These are phyloP conservation scores for Vultur gryphus DNA, from an alignment of 2,797 vertebrate species.

Conservation along the genomic window DNA sequence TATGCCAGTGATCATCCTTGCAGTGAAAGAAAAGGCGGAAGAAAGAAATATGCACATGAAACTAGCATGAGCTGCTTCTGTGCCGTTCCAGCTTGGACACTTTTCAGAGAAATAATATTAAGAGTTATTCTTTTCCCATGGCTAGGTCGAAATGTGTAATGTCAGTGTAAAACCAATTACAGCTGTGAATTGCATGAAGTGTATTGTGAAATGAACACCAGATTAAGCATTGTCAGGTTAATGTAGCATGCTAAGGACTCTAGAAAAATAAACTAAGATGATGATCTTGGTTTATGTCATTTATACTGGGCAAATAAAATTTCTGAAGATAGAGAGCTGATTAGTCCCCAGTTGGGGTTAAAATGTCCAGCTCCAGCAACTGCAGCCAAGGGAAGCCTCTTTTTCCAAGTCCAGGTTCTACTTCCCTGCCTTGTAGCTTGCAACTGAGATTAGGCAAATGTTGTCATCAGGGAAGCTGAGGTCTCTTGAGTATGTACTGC, in stretches of 20 bases:
- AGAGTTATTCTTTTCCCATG: constrained; percentile 70
- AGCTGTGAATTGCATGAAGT: constrained; percentile 90
- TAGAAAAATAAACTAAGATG: constrained; percentile 89
- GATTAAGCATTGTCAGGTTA: constrained; percentile 85
- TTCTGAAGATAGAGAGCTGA: constrained; percentile 34
- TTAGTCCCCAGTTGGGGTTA: neutral
- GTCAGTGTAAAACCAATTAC: constrained; percentile 76
- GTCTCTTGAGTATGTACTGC: neutral
- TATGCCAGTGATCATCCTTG: constrained; percentile 4
- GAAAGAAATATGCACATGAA: constrained; percentile 17
- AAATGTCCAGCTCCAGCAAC: neutral
- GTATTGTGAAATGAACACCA: constrained; percentile 84
- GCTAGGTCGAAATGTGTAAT: constrained; percentile 71
- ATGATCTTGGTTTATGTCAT: constrained; percentile 75
- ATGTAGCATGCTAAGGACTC: constrained; percentile 90
- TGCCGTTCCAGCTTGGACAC: constrained; percentile 61
- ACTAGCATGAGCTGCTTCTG: constrained; percentile 44
- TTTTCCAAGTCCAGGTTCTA: neutral
- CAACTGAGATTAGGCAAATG: neutral
- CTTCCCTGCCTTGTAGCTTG: neutral
- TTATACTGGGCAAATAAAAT: constrained; percentile 59
- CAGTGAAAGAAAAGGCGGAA: constrained; percentile 55
- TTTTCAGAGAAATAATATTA: constrained; percentile 71
- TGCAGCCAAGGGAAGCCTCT: neutral
- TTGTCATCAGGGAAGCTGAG: neutral